Evolutionary conservation across 2,797 vertebrate genomes (phyloP), one percentile per base, ranked within the genome.

Genomic region (Arvicola amphibius): DNA sequence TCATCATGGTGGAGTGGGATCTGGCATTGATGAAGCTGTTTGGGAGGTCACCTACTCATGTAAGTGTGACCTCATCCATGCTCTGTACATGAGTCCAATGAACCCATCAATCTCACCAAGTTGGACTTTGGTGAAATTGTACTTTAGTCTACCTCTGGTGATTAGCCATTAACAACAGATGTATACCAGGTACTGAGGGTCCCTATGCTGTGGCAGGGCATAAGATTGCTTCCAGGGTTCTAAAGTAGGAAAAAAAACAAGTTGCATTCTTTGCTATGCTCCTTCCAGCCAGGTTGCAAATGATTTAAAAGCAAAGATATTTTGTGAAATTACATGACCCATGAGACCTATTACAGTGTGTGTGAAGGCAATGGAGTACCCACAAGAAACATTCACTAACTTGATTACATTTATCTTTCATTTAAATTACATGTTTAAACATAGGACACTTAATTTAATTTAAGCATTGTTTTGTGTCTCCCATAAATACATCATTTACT

Each of bases 401-500:
- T 94, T 59, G 51, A 95, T 96, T 81, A 46, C 2, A 67, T 94
- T 61, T 93, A 27, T 81, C 46, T 94, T 92, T 90, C 40, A 65
- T 91, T 95, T 94, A 59, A 78, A 83, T 93, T 43, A 46, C 40
- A 79, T 48, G 53, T 67, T 59, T 78, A 97, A 89, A 73, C 29
- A 74, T 7, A 73, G 14, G 56, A 78, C 48, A 89, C 2, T 56
- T 21, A 56, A 56, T 56, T 56, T 56, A 56, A 96, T 88, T 48
- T 86, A 91, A 89, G 76, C 74, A 34, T 34, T 78, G 17, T 2
- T 32, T 32, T 85, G 32, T 56, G 1, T 9, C 73, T 85, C 88
- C 61, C 53, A 94, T 89, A 76, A 92, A 90, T 43, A 92, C 12
- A 77, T 27, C 19, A 78, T 88, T 96, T 63, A 69, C 80, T 85